Conservation (phyloP, 1,140 invertebrate genomes). For the Ylistrum balloti region DNA sequence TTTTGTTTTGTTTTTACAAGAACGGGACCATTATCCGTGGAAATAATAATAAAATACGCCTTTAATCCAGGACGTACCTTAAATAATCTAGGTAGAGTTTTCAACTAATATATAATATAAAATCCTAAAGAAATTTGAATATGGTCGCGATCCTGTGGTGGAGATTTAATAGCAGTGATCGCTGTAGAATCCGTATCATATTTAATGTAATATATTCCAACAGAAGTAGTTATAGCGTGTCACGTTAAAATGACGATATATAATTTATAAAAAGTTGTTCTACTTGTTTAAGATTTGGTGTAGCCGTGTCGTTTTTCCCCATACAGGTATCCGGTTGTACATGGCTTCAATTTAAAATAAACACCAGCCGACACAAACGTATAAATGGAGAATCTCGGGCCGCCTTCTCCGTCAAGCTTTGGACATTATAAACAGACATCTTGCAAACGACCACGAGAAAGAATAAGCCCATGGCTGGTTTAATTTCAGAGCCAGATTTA, state of each 20-base stretch:
- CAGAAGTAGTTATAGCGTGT: neutral
- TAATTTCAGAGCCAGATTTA: neutral
- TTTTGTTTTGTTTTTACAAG: too few species aligned
- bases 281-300: neutral
- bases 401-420: neutral
- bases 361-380: neutral
- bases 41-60: too few species aligned
- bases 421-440: constrained; percentile 32
- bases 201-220: neutral
- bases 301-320: neutral
- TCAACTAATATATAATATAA: neutral
- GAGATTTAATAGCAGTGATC: neutral
- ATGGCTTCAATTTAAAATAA: neutral
- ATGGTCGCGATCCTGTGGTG: neutral
- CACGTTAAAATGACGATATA: constrained; percentile 24
- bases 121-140: neutral
- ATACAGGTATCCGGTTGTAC: constrained; percentile 19
- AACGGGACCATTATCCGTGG: too few species aligned
- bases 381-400: neutral
- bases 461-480: constrained; percentile 6
- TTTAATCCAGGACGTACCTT: too few species aligned
- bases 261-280: constrained; percentile 14
- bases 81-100: neutral
- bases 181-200: neutral
- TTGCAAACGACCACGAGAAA: constrained; percentile 18